Conservation (phyloP, 2,888 invertebrate genomes). For the Eristalis intricaria region DNA sequence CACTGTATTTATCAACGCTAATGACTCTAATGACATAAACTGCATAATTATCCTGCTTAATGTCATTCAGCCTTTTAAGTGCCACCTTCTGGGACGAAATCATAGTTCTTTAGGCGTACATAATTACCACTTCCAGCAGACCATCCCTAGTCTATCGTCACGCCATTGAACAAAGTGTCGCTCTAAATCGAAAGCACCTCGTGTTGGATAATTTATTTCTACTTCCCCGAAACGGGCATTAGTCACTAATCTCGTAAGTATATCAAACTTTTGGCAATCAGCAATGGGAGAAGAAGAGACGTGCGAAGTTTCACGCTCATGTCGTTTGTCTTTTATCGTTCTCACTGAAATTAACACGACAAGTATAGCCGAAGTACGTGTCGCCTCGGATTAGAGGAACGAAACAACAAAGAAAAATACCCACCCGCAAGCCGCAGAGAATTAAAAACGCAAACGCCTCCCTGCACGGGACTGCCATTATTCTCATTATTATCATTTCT, state of each 20-base stretch:
- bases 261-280: constrained; percentile 20
- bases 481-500: constrained; percentile 54
- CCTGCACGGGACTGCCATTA: constrained; percentile 5
- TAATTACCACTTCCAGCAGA: not conserved
- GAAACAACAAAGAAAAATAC: constrained; percentile 5
- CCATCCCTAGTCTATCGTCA: not conserved
- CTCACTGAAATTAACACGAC: constrained; percentile 25
- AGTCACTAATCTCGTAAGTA: constrained; percentile 15
- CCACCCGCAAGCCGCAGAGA: constrained; percentile 23
- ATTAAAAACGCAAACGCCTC: constrained; percentile 21
- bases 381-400: not conserved
- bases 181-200: not conserved
- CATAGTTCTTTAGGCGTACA: not conserved
- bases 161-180: not conserved
- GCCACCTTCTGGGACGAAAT: not conserved
- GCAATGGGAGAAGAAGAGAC: not conserved
- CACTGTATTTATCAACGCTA: not conserved
- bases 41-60: constrained; percentile 22
- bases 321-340: constrained; percentile 23
- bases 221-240: not conserved
- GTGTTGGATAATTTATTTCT: constrained; percentile 6
- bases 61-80: not conserved
- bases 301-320: not conserved
- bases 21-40: constrained; percentile 29
- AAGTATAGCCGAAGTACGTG: constrained; percentile 18